Base-by-base conservation (phyloP, 1,140 invertebrate genomes). In the Ephestia elutella region DNA sequence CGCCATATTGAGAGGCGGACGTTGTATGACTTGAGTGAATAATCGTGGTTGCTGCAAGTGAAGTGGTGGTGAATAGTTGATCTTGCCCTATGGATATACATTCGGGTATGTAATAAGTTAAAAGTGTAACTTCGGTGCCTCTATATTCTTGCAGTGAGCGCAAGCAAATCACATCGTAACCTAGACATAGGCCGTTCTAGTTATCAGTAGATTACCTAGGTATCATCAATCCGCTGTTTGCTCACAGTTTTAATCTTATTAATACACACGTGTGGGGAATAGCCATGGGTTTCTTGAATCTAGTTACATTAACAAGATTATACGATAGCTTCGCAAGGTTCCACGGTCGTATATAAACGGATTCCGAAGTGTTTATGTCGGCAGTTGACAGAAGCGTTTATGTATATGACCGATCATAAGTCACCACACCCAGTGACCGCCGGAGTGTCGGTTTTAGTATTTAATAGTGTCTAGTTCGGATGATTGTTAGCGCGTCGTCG, bases 1-100 rank as follows among this genome's bases (percentile, higher is more conserved):
- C 87, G 87, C 87, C 86, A 89, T 89, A 89, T 89, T 89, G 87
- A 89, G 87, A 89, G 87, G 86, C 86, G 86, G 87, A 88, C 85
- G 86, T 87, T 87, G 86, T 85, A 87, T 86, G 86, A 84, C 77
- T 86, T 80, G 82, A 89, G 85, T 88, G 87, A 81, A 78, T 83
- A 86, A 81, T 83, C 80, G 85, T 87, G 85, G 82, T 88, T 88
- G 86, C 83, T 88, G 87, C 85, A 87, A 87, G 86, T 82, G 80
- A 83, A 85, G 85, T 87, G 83, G 30, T 32, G 30, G 30, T 32
- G 86, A 87, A 82, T 75, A 80, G 80, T 87, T 82, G 83, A 84
- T 82, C 81, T 80, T 86, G 86, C 86, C 87, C 87, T 89, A 89
- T 89, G 87, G 87, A 88, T 89, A 88, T 87, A 87, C 83, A 86